Evolutionary conservation across 2,888 invertebrate genomes (phyloP).

Genomic region (Omphaloscelis lunosa): DNA sequence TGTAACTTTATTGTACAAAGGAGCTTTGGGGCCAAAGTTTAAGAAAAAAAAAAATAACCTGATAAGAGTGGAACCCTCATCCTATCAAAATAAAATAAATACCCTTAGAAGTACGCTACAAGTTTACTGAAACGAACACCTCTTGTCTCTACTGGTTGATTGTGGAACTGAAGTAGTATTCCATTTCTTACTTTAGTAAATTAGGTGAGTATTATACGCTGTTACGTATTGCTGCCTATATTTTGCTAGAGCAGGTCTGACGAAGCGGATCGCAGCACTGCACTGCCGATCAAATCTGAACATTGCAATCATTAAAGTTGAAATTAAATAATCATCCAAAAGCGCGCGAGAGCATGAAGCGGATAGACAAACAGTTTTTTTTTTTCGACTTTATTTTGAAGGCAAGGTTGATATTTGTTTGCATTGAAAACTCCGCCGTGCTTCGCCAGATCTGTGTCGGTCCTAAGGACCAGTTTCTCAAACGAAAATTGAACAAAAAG

Average conservation of each 20-base stretch:
- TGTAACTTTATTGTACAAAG: constrained; percentile 57
- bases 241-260: background rate
- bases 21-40: constrained; percentile 40
- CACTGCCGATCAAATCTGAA: background rate
- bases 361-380: background rate
- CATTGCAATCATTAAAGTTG: background rate
- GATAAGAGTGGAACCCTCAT: too few species aligned
- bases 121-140: background rate
- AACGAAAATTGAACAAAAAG: background rate
- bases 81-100: background rate
- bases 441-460: background rate
- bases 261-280: background rate
- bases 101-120: background rate
- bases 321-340: background rate
- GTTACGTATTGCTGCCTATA: background rate
- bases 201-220: background rate
- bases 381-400: background rate
- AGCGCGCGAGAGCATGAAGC: background rate
- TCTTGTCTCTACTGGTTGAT: background rate
- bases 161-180: background rate
- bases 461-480: background rate
- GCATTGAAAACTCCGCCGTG: background rate
- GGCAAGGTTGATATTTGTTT: background rate
- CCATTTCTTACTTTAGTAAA: background rate
- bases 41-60: background rate